Percentiles rank a stretch among this genome's conserved stretches.
phyloP scores from a whole-genome alignment of 1,140 invertebrate species.

The Drosophila suzukii region DNA sequence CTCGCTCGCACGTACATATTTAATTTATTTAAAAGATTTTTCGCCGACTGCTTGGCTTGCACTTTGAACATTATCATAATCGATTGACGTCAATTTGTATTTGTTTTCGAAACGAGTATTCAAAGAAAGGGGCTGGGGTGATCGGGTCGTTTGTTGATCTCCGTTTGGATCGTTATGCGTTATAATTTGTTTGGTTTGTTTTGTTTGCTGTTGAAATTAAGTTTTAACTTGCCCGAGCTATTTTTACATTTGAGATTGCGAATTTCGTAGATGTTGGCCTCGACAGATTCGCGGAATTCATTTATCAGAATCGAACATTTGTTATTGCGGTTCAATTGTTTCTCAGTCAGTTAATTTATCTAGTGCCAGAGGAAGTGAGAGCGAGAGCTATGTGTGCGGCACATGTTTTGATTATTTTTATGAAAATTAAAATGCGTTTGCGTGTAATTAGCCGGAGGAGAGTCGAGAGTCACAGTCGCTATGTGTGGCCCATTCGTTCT shows the following conservation, averaged over 20 bases:
- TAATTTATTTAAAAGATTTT: slow-evolving; percentile 29
- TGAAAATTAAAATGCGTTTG: slow-evolving; percentile 82
- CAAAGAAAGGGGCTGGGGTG: slow-evolving; percentile 6
- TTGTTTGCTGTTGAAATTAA: slow-evolving; percentile 58
- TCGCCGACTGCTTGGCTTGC: slow-evolving; percentile 30
- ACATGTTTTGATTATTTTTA: slow-evolving; percentile 81
- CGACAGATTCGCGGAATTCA: slow-evolving; percentile 72
- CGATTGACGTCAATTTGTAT: slow-evolving; percentile 74
- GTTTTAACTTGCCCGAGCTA: slow-evolving; percentile 20
- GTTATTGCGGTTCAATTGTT: slow-evolving; percentile 73
- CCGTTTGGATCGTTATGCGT: slow-evolving; percentile 32
- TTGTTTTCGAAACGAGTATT: slow-evolving; percentile 46
- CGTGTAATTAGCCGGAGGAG: slow-evolving; percentile 63
- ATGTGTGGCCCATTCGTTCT: slow-evolving; percentile 52
- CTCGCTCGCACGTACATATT: slow-evolving; percentile 42
- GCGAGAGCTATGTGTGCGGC: slow-evolving; percentile 35
- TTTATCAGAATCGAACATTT: slow-evolving; percentile 73
- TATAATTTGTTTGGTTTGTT: slow-evolving; percentile 33
- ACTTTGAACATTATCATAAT: slow-evolving; percentile 69
- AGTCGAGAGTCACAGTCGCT: slow-evolving; percentile 3
- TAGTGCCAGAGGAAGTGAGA: slow-evolving; percentile 18
- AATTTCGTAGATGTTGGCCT: slow-evolving; percentile 49
- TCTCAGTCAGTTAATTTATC: slow-evolving; percentile 33
- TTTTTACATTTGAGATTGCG: slow-evolving; percentile 41
- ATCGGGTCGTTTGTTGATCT: slow-evolving; percentile 56